A percentile compares a stretch with the other conserved stretches of the same genome.
Evolutionary conservation across 2,113 vertebrate genomes (phyloP).

Genomic region (Morone saxatilis): DNA sequence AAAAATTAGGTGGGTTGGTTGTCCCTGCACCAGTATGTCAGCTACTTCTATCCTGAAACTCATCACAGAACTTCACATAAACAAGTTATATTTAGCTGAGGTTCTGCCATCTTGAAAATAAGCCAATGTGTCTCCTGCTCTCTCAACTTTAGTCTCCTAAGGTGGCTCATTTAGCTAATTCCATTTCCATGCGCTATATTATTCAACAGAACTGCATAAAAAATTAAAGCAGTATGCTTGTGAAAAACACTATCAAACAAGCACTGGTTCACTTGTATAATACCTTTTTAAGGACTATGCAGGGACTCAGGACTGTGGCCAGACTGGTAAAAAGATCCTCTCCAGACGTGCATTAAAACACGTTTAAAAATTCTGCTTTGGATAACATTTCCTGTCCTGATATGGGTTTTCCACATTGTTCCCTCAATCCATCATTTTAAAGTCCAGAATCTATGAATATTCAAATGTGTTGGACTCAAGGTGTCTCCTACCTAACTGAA

Average conservation of each 20-base stretch:
- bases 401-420: no score
- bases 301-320: no score
- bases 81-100: conserved; percentile 7
- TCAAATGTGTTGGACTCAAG: no score
- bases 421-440: no score
- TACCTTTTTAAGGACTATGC: no score
- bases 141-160: conserved; percentile 10
- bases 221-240: not conserved
- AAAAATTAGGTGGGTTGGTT: not conserved
- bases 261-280: not conserved
- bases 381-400: no score
- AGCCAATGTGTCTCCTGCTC: not conserved
- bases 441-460: no score
- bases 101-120: not conserved
- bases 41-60: not conserved
- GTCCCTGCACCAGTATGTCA: not conserved
- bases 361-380: no score
- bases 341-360: no score
- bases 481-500: no score
- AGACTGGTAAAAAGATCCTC: no score
- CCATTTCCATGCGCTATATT: conserved; percentile 2
- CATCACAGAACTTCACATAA: not conserved
- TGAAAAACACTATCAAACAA: conserved; percentile 13
- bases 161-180: conserved; percentile 25
- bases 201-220: conserved; percentile 21